phyloP scores from a whole-genome alignment of 2,797 vertebrate species.

The Calcarius lapponicus region DNA sequence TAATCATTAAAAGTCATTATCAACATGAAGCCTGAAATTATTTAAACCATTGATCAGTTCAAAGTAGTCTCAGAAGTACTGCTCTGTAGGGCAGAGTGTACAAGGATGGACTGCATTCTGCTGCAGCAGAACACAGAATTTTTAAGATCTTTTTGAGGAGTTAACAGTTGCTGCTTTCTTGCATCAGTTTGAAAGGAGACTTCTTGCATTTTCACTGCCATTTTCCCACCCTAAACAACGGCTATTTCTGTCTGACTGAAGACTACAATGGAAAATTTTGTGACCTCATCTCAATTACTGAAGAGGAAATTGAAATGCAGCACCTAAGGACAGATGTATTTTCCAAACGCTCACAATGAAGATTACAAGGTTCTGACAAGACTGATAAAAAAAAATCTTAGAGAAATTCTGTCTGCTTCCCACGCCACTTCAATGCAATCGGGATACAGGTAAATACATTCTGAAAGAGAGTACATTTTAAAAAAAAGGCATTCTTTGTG shows the following conservation, averaged over 20 bases:
- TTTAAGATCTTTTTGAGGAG: not conserved
- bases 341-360: not conserved
- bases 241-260: not conserved
- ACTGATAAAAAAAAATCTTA: not conserved
- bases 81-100: not conserved
- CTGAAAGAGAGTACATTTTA: not conserved
- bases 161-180: rapidly evolving
- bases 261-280: not conserved
- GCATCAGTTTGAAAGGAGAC: not conserved
- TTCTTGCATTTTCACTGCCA: not conserved
- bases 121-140: not conserved
- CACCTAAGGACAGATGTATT: not conserved
- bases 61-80: not conserved
- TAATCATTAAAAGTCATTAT: not conserved
- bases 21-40: not conserved
- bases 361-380: not conserved
- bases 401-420: not conserved
- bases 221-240: not conserved
- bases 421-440: not conserved
- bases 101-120: not conserved
- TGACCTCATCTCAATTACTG: not conserved
- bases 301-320: not conserved
- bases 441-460: not conserved
- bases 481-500: not conserved
- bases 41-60: not conserved